phyloP scores from a whole-genome alignment of 1,140 invertebrate species.

The Drosophila ohnishii region DNA sequence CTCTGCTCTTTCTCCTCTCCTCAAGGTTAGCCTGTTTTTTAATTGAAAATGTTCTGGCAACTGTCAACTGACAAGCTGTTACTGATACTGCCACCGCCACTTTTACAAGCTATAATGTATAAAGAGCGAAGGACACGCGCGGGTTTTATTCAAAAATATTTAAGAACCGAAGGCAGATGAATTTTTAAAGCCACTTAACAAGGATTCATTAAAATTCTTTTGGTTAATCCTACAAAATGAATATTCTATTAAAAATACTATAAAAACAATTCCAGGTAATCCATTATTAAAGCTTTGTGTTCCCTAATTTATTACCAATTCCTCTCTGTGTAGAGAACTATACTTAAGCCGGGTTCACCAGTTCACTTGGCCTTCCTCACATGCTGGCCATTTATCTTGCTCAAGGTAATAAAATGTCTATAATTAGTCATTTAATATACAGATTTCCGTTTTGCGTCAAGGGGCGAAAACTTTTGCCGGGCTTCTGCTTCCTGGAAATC shows the following conservation, averaged over 20 bases:
- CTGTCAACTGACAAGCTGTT: conserved; percentile 51
- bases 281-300: neutral
- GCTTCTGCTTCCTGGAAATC: conserved; percentile 39
- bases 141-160: neutral
- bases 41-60: conserved; percentile 75
- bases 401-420: conserved; percentile 82
- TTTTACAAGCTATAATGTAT: conserved; percentile 4
- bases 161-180: neutral
- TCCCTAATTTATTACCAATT: neutral
- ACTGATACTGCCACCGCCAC: conserved; percentile 41
- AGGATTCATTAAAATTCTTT: neutral
- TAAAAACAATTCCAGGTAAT: neutral
- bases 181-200: neutral
- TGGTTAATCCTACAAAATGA: neutral
- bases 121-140: neutral
- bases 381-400: conserved; percentile 75
- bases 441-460: conserved; percentile 81
- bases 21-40: conserved; percentile 75
- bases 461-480: conserved; percentile 74
- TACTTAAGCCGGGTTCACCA: conserved; percentile 20
- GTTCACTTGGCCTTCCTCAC: conserved; percentile 47
- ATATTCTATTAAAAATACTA: neutral
- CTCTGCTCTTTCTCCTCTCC: neutral
- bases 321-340: conserved; percentile 1
- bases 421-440: conserved; percentile 82